A percentile compares a stretch with the other conserved stretches of the same genome.
phyloP scores from a whole-genome alignment of 2,888 invertebrate genomes.

The Hirtodrosophila alboralis region DNA sequence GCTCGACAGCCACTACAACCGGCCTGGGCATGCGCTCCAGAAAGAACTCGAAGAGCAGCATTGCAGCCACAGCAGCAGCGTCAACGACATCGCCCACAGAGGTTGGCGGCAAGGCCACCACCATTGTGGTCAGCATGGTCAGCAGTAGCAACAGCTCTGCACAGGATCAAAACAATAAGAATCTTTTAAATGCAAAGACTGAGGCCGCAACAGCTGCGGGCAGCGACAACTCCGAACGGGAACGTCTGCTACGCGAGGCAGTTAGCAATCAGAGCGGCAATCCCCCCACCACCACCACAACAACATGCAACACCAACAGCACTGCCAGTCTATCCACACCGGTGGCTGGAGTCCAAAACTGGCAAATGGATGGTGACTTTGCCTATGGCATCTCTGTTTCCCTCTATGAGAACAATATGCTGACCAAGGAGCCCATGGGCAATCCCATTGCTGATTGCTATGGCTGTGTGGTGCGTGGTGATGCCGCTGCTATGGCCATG shows the following conservation, averaged over 20 bases:
- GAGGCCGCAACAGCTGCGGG: slow-evolving; percentile 45
- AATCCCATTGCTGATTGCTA: slow-evolving; percentile 95
- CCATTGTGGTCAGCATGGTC: slow-evolving; percentile 83
- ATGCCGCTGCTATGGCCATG: slow-evolving; percentile 91
- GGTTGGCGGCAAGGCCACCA: slow-evolving; percentile 70
- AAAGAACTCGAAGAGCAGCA: slow-evolving; percentile 81
- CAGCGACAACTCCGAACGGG: slow-evolving; percentile 60
- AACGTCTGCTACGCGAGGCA: slow-evolving; percentile 81
- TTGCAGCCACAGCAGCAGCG: slow-evolving; percentile 44
- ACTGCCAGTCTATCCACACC: slow-evolving; percentile 50
- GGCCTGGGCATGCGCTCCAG: slow-evolving; percentile 77
- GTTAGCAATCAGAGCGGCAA: slow-evolving; percentile 79
- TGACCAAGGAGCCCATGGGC: slow-evolving; percentile 89
- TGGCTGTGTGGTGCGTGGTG: slow-evolving; percentile 89
- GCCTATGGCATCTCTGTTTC: slow-evolving; percentile 86
- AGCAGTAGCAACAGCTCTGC: slow-evolving; percentile 59
- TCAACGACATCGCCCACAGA: too few relatives aligned
- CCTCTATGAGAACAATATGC: slow-evolving; percentile 92
- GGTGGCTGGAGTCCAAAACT: slow-evolving; percentile 83
- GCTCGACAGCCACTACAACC: slow-evolving; percentile 44
- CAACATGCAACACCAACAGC: slow-evolving; percentile 12
- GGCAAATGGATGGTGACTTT: slow-evolving; percentile 84
- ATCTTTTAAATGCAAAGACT: slow-evolving; percentile 81
- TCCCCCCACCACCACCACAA: slow-evolving; percentile 1
- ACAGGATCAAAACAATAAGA: slow-evolving; percentile 81